phyloP scores from a whole-genome alignment of 1,140 invertebrate species.

The Coptotermes formosanus region DNA sequence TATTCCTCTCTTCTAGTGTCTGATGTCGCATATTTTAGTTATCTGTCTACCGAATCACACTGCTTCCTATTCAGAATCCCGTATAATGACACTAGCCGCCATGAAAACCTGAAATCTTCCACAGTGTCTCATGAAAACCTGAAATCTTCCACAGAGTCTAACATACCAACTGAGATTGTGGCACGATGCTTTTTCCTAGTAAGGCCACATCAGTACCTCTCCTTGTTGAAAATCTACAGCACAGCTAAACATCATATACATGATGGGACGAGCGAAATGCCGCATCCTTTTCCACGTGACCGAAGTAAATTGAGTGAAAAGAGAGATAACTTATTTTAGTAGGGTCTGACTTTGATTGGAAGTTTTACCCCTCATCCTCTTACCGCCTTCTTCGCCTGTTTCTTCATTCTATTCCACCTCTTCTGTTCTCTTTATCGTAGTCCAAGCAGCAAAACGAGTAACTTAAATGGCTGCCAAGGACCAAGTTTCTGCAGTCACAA shows the following conservation, averaged over 20 bases:
- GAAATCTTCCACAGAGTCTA: too few relatives aligned
- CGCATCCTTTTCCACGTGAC: background rate
- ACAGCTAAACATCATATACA: background rate
- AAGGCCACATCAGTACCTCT: too few relatives aligned
- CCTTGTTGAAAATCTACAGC: too few relatives aligned
- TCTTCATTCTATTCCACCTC: background rate
- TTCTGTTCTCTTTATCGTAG: background rate
- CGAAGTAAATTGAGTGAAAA: background rate
- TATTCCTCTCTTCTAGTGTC: too few relatives aligned
- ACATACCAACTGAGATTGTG: too few relatives aligned
- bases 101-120: too few relatives aligned
- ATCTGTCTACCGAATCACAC: too few relatives aligned
- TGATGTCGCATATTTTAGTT: too few relatives aligned
- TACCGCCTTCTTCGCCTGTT: background rate
- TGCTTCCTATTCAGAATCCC: too few relatives aligned
- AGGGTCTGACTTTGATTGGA: background rate
- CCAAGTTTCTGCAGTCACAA: background rate
- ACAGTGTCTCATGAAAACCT: too few relatives aligned
- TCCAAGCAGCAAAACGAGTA: background rate
- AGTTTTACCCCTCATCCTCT: background rate
- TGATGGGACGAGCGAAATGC: background rate
- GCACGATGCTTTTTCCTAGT: too few relatives aligned
- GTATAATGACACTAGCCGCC: too few relatives aligned
- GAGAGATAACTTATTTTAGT: background rate
- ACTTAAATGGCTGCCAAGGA: background rate